Evolutionary conservation across 2,113 vertebrate species (phyloP).

Genomic region (Eubucco bourcierii): DNA sequence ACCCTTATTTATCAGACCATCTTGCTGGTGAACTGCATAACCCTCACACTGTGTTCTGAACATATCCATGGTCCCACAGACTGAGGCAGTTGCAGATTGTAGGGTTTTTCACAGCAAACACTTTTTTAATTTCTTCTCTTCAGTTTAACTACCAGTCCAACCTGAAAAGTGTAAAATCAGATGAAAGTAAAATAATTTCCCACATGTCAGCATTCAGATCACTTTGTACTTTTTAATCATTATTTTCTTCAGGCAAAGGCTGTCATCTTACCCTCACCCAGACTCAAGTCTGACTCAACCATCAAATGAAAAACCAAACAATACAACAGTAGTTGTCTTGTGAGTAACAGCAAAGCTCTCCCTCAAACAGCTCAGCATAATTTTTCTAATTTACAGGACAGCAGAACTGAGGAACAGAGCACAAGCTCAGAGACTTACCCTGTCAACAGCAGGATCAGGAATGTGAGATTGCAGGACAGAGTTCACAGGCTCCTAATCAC

Average conservation of each 20-base stretch:
- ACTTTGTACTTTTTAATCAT: not conserved
- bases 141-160: not conserved
- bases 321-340: not conserved
- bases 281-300: not conserved
- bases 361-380: not conserved
- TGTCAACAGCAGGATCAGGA: not conserved
- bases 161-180: not conserved
- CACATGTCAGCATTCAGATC: not conserved
- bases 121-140: not conserved
- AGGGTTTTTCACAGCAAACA: not conserved
- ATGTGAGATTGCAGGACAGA: not conserved
- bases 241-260: not conserved
- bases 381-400: not conserved
- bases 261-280: not conserved
- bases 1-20: not conserved
- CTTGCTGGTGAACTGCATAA: not conserved
- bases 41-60: not conserved
- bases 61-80: rapidly evolving
- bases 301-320: not conserved
- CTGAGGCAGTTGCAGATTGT: not conserved
- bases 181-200: not conserved
- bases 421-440: rapidly evolving
- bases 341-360: not conserved
- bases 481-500: not conserved
- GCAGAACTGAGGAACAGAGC: not conserved